phyloP scores from a whole-genome alignment of 2,888 invertebrate species.

The Tricholauxania praeusta region DNA sequence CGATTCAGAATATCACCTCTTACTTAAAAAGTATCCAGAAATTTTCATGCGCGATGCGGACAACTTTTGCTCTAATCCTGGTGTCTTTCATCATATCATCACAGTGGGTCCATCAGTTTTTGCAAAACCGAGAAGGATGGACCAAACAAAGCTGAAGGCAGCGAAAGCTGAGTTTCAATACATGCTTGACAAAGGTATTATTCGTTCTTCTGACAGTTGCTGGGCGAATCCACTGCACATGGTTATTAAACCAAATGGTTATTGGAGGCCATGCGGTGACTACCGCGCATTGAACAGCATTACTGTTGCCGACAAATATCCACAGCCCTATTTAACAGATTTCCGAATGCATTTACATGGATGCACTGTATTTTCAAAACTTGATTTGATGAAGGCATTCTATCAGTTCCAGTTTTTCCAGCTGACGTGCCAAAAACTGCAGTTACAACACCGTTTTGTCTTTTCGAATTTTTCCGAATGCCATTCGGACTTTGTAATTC shows the following conservation, averaged over 20 bases:
- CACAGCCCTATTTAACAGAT: conserved; percentile 57
- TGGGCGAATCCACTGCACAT: conserved; percentile 63
- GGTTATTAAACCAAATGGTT: conserved; percentile 47
- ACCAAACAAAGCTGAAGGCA: too few species aligned
- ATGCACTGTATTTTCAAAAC: conserved; percentile 31
- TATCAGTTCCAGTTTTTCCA: conserved; percentile 52
- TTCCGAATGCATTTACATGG: conserved; percentile 31
- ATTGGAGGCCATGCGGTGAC: conserved; percentile 57
- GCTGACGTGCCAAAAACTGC: conserved; percentile 28
- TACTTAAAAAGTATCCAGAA: conserved; percentile 2
- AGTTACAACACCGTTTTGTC: too few species aligned
- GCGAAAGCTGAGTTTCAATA: too few species aligned
- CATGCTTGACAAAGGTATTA: conserved; percentile 58
- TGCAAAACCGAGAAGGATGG: too few species aligned
- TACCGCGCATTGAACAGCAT: too few species aligned
- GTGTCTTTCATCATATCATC: conserved; percentile 28
- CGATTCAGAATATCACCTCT: too few species aligned
- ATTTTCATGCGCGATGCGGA: conserved; percentile 5
- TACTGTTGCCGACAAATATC: conserved; percentile 60
- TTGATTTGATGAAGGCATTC: conserved; percentile 38
- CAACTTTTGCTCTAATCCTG: not conserved
- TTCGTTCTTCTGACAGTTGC: conserved; percentile 60
- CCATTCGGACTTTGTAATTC: too few species aligned
- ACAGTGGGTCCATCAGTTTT: conserved; percentile 38
- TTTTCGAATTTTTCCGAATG: too few species aligned